phyloP scores from a whole-genome alignment of 2,797 vertebrate species.

The Enteromius radiatus region DNA sequence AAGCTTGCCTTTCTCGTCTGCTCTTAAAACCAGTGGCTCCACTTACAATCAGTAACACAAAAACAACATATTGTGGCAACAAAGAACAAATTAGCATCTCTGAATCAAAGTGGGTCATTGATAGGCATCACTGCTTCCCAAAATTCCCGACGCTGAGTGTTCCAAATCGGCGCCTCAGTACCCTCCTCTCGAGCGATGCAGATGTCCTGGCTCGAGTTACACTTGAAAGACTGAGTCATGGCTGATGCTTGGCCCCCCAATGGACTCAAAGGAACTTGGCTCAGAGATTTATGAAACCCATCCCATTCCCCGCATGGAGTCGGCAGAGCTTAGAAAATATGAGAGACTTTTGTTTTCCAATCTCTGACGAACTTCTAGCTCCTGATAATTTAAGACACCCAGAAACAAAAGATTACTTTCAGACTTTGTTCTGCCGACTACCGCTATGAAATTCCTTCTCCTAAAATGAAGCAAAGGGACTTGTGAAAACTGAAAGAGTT shows the following conservation, averaged over 20 bases:
- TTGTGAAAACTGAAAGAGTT: neutral
- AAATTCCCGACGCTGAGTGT: slow-evolving; percentile 33
- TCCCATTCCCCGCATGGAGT: slow-evolving; percentile 73
- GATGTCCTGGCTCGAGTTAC: slow-evolving; percentile 79
- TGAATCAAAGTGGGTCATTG: slow-evolving; percentile 47
- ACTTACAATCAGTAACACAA: slow-evolving; percentile 1
- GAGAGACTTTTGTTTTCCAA: slow-evolving; percentile 70
- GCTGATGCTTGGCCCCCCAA: slow-evolving; percentile 58
- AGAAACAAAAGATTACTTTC: slow-evolving; percentile 38
- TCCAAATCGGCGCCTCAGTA: slow-evolving; percentile 47
- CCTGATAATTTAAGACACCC: slow-evolving; percentile 62
- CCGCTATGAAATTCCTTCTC: slow-evolving; percentile 19
- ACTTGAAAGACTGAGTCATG: slow-evolving; percentile 71
- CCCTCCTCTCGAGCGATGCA: slow-evolving; percentile 70
- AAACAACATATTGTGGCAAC: slow-evolving; percentile 32
- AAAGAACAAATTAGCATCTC: slow-evolving; percentile 32
- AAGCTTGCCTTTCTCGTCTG: slow-evolving; percentile 52
- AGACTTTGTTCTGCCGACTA: slow-evolving; percentile 32
- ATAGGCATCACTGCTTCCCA: slow-evolving; percentile 40
- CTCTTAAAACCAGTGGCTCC: slow-evolving; percentile 7
- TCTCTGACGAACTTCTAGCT: slow-evolving; percentile 39
- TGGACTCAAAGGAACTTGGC: slow-evolving; percentile 76
- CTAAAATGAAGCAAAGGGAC: slow-evolving; percentile 9
- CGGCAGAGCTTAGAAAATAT: slow-evolving; percentile 70
- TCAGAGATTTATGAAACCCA: slow-evolving; percentile 66